Base-by-base conservation (phyloP, 2,888 invertebrate genomes). In the Trachelus stipa region DNA sequence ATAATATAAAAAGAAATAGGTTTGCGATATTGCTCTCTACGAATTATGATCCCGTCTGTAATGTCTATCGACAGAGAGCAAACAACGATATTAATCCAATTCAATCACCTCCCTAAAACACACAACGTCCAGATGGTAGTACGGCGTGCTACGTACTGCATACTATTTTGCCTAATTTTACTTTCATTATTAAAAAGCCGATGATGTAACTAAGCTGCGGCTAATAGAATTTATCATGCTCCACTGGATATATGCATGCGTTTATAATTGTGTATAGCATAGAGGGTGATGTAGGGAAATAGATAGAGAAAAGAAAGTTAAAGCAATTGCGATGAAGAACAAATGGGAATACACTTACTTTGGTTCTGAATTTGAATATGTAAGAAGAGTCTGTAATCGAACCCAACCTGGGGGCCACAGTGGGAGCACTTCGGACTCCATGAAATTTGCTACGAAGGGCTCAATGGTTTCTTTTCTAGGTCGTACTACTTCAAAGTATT, bases 341-440 rank as follows among this genome's bases (percentile, higher is more conserved):
- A 56, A 56, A 56, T 9, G 9, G 23, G 23, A 56, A 56, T 79
- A 34, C 56, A 82, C 84, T 88, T 84, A 88, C 89, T 77, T 82
- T 79, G 84, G 77, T 77, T 86, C 85, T 73, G 78, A 77, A 80
- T 92, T 92, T 35, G 93, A 92, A 87, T 93, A 93, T 35, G 93
- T 88, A 81, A 93, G 85, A 75, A 94, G 89, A 6, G 93, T 93
- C 56, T 93, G 92, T 87, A 94, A 92, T 81, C 94, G 92, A 88
- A 95, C 95, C 92, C 95, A 95, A 31, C 95, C 95, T 74, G 91
- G 90, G 4, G 95, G 95, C 94, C 95, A 96, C 56, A 95, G 90
- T 15, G 94, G 93, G 89, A 94, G 92, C n/a, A 95, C 93, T 79
- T 94, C 92, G 69, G 89, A 87, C 76, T 94, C 93, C 73, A 96